Percentiles rank a stretch among this genome's conserved stretches.
Evolutionary conservation across 2,797 vertebrate species (phyloP).

Genomic region (Diglossa cyanea): DNA sequence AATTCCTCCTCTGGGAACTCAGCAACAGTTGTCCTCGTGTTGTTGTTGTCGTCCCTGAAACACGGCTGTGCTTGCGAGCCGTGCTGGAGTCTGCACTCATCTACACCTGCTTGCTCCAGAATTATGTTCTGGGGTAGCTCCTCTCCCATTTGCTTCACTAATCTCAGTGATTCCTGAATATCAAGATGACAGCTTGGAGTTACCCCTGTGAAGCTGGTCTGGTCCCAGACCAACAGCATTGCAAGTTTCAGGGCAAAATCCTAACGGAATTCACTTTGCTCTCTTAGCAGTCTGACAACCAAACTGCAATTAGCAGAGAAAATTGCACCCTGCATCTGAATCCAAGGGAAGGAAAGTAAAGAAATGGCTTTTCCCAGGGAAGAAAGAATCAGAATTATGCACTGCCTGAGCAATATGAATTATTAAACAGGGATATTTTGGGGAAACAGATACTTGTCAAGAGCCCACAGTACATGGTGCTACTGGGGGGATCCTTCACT

Average conservation of each 20-base stretch:
- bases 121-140: not conserved
- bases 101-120: rapidly evolving
- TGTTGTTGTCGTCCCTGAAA: not conserved
- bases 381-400: not conserved
- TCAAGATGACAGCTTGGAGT: not conserved
- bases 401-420: not conserved
- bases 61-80: rapidly evolving
- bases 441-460: not conserved
- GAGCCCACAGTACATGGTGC: not conserved
- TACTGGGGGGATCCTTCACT: not conserved
- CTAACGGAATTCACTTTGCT: not conserved
- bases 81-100: rapidly evolving
- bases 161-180: not conserved
- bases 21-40: slow-evolving; percentile 26
- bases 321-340: not conserved
- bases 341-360: not conserved
- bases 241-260: not conserved
- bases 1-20: slow-evolving; percentile 41
- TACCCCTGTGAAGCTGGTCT: not conserved
- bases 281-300: rapidly evolving
- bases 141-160: not conserved
- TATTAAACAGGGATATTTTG: not conserved
- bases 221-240: not conserved
- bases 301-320: not conserved
- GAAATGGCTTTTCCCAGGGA: not conserved